Evolutionary conservation across 2,797 vertebrate species (phyloP), one percentile per base, ranked within the genome.

Genomic region (Anguilla megastoma): DNA sequence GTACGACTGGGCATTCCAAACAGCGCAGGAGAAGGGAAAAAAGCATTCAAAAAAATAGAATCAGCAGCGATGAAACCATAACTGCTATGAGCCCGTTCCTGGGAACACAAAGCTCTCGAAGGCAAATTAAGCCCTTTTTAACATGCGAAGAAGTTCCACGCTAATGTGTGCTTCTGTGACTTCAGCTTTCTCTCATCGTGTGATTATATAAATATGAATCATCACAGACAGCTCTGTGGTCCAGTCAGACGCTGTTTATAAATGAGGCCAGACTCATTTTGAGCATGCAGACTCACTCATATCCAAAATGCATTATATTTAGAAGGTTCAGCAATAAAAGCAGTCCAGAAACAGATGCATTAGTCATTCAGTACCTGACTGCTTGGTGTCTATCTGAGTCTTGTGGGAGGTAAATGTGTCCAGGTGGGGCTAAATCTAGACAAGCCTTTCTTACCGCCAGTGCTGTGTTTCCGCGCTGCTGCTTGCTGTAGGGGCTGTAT

Each of bases 401-500:
- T 86, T 88, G 90, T 90, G 88, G 88, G 85, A 76, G 88, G 85
- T 71, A 2, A 24, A 3, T 63, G 60, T 7, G 6, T 21, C 5
- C 60, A 63, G 60, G 2, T 45, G 41, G 41, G 41, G 41, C 41
- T 45, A 45, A 69, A n/a, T 69, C 1, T 27, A 69, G 63, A n/a
- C 58, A 16, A 2, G 24, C 7, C 24, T 69, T n/a, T 69, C 63
- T 97, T 95, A 98, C 97, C 69, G 97, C 97, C 93, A 99, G 95
- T 89, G 96, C 95, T 92, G 95, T 96, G 10, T 97, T 94, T 93
- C 95, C 95, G 86, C 97, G 95, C 91, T 98, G 98, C 90, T 97
- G 97, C 93, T 99, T 99, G 96, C 97, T 98, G 92, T 99, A 99
- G 18, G 98, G 98, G 88, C 97, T 99, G 92, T 98, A 99, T 94